phyloP scores from a whole-genome alignment of 2,113 vertebrate genomes.

The Perccottus glenii region DNA sequence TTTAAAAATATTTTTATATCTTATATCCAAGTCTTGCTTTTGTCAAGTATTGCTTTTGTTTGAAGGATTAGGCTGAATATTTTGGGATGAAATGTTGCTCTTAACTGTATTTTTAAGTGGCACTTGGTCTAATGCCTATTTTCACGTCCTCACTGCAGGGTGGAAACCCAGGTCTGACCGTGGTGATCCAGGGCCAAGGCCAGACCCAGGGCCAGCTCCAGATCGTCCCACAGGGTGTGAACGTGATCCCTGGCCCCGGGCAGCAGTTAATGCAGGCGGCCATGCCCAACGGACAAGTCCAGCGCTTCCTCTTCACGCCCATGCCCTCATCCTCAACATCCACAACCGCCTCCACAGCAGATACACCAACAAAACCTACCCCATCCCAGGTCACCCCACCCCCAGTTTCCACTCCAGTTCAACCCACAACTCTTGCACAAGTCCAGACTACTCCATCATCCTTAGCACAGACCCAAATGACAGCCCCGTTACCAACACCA shows the following conservation, averaged over 20 bases:
- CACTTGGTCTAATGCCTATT: background rate
- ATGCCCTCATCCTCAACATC: conserved; percentile 79
- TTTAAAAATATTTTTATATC: too few species aligned
- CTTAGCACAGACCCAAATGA: conserved; percentile 58
- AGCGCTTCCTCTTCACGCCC: conserved; percentile 97
- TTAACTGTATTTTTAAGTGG: background rate
- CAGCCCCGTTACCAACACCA: conserved; percentile 40
- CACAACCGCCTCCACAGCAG: conserved; percentile 18
- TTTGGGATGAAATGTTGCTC: too few species aligned
- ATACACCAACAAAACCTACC: conserved; percentile 25
- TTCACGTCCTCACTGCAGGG: conserved; percentile 73
- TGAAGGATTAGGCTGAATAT: too few species aligned
- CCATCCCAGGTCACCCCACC: conserved; percentile 19
- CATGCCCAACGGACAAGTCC: conserved; percentile 96
- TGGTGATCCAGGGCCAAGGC: conserved; percentile 98
- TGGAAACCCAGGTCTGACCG: conserved; percentile 94
- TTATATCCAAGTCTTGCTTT: too few species aligned
- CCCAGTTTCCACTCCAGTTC: conserved; percentile 33
- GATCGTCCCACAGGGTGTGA: conserved; percentile 94
- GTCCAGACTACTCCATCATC: conserved; percentile 65
- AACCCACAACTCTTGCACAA: conserved; percentile 25
- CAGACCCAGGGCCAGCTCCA: conserved; percentile 98
- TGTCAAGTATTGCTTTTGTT: too few species aligned
- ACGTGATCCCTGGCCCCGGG: conserved; percentile 91
- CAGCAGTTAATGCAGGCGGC: conserved; percentile 99